A percentile compares a stretch with the other conserved stretches of the same genome.
phyloP scores from a whole-genome alignment of 2,888 invertebrate genomes.

The Globia sparganii region DNA sequence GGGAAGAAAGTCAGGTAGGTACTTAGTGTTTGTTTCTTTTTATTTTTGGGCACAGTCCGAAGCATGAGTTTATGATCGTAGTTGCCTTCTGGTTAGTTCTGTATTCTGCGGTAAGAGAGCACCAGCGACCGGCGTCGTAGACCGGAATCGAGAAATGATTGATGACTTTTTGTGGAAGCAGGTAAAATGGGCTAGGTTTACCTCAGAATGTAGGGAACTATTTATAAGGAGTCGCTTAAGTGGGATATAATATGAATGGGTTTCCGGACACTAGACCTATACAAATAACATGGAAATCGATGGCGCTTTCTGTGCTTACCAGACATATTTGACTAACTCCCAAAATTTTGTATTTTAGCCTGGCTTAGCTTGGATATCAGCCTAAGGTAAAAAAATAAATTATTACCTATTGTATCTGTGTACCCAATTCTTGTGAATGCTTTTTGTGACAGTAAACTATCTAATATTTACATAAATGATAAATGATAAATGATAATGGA shows the following conservation, averaged over 20 bases:
- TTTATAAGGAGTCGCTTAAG: constrained; percentile 26
- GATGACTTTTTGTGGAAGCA: constrained; percentile 56
- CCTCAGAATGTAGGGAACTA: constrained; percentile 33
- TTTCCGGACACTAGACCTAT: neutral
- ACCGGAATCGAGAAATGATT: constrained; percentile 61
- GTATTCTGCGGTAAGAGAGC: constrained; percentile 22
- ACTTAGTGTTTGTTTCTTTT: neutral
- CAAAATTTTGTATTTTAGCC: too few species aligned
- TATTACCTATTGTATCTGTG: neutral
- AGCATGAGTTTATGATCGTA: neutral
- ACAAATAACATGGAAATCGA: neutral
- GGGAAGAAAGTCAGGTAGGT: neutral
- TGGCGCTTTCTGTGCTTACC: neutral
- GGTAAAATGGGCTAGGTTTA: constrained; percentile 46
- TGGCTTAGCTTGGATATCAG: neutral
- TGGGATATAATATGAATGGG: constrained; percentile 36
- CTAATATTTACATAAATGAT: neutral
- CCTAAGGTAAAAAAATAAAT: neutral
- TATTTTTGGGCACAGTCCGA: neutral
- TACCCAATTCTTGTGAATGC: neutral
- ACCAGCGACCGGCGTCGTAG: constrained; percentile 20
- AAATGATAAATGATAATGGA: too few species aligned
- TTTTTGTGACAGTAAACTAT: neutral
- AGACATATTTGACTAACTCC: neutral
- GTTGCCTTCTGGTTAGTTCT: constrained; percentile 4